Evolutionary conservation across 2,797 vertebrate species (phyloP), one percentile per base, ranked within the genome.

Genomic region (Ptychobarbus kaznakovi): DNA sequence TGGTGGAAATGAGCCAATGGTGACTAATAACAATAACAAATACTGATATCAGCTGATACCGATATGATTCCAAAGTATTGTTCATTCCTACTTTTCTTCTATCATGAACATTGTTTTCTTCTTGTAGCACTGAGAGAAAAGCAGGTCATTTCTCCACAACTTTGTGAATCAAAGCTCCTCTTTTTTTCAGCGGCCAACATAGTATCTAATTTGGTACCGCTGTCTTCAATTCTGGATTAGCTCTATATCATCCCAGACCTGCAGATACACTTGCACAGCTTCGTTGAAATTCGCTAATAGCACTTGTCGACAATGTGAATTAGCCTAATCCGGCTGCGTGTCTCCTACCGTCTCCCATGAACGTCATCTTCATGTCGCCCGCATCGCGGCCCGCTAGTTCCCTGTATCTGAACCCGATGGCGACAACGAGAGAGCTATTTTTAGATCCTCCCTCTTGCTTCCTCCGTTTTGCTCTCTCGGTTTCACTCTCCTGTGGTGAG

Each of bases 401-500:
- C 91, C 92, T 91, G 91, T 91, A 92, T 92, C 91, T 92, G 92
- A 94, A 93, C 92, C 83, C 73, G 90, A 93, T 91, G 92, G 92
- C 93, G 92, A 94, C 94, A 94, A 94, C 92, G 88, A 91, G 90
- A 88, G 86, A 87, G 86, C 90, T 95, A 94, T 95, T 94, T 94
- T 93, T 95, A 94, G 92, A 87, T 42, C 11, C 22, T 81, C 72
- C 25, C 58, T 68, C 49, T 83, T 51, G 63, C 77, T 84, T 58
- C 13, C 72, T 74, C 56, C 51, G 66, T 80, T 65, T 44, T 22
- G 15, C 63, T 74, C 28, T 87, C 77, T 66, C 51, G 1, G 42
- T 70, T 46, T 69, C 72, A 9, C 58, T 70, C 65, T 81, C 35
- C 92, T 91, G 77, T 38, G 73, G 38, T 86, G 53, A 72, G 22